Conservation (phyloP, 1,140 invertebrate genomes). For the Drosophila saltans region DNA sequence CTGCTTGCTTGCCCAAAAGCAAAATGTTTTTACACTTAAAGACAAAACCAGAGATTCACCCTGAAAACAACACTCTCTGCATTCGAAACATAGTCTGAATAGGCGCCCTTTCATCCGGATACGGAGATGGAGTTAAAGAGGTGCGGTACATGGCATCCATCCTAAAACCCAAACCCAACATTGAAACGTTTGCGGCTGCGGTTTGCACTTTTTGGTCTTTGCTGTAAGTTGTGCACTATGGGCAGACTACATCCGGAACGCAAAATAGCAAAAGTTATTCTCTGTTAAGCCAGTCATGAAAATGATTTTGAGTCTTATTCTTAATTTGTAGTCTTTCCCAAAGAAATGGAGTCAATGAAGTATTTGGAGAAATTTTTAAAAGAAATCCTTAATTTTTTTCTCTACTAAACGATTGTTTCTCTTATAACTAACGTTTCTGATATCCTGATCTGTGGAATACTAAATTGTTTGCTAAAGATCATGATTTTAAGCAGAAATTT, state of each 20-base stretch:
- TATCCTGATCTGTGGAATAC: too few species aligned
- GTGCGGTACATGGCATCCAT: constrained; percentile 7
- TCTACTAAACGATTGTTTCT: too few species aligned
- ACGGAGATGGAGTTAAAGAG: not conserved
- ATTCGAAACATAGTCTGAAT: constrained; percentile 15
- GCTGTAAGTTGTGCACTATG: constrained; percentile 28
- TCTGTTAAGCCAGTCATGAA: too few species aligned
- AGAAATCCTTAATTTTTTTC: too few species aligned
- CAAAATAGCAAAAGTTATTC: too few species aligned
- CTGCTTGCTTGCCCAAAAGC: constrained; percentile 69
- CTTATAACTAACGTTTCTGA: too few species aligned
- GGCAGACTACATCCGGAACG: not conserved
- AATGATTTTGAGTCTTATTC: too few species aligned
- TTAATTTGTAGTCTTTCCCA: too few species aligned
- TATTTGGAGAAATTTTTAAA: too few species aligned
- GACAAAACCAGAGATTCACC: constrained; percentile 78
- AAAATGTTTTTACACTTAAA: constrained; percentile 82
- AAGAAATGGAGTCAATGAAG: too few species aligned
- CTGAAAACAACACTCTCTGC: constrained; percentile 47
- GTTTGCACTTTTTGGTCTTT: constrained; percentile 80
- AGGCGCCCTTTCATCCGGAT: constrained; percentile 3
- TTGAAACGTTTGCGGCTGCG: constrained; percentile 77
- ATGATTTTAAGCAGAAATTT: not conserved
- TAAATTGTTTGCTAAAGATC: too few species aligned
- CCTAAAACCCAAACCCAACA: constrained; percentile 33